Evolutionary conservation across 2,888 invertebrate species (phyloP).

Genomic region (Cistogaster globosa): DNA sequence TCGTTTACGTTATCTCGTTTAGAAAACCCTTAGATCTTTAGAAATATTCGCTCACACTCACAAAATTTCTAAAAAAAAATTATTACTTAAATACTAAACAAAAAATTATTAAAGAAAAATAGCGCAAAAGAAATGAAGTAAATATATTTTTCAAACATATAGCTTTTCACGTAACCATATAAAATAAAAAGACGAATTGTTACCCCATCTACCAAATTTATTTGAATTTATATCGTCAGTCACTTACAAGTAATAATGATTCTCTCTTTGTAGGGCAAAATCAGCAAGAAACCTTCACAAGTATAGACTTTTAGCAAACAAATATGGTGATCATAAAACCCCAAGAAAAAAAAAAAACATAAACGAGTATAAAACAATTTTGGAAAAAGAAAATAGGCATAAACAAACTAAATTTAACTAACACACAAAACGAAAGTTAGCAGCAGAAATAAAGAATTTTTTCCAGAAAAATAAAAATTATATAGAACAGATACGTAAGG

Average conservation of each 20-base stretch:
- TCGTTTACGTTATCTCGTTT: too few species aligned
- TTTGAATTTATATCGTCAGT: constrained; percentile 17
- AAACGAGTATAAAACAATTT: background rate
- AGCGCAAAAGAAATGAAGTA: too few species aligned
- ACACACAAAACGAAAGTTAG: background rate
- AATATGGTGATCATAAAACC: constrained; percentile 34
- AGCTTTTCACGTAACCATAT: background rate
- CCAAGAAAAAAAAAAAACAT: constrained; percentile 1
- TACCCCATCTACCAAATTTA: constrained; percentile 31
- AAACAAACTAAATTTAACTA: constrained; percentile 44
- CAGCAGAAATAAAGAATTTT: constrained; percentile 16
- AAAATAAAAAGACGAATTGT: constrained; percentile 24
- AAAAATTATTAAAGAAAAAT: too few species aligned
- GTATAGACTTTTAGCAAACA: too few species aligned
- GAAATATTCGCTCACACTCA: too few species aligned
- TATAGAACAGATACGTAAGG: constrained; percentile 43
- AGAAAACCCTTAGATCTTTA: too few species aligned
- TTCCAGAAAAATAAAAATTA: background rate
- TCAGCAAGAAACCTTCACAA: background rate
- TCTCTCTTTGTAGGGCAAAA: background rate
- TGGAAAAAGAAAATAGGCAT: constrained; percentile 41
- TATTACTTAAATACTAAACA: too few species aligned
- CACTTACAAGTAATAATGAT: constrained; percentile 11
- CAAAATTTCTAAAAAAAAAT: too few species aligned
- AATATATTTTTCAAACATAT: too few species aligned